These are phyloP conservation scores for Phodopus roborovskii DNA, from an alignment of 2,113 vertebrate species.

Conservation along the genomic window DNA sequence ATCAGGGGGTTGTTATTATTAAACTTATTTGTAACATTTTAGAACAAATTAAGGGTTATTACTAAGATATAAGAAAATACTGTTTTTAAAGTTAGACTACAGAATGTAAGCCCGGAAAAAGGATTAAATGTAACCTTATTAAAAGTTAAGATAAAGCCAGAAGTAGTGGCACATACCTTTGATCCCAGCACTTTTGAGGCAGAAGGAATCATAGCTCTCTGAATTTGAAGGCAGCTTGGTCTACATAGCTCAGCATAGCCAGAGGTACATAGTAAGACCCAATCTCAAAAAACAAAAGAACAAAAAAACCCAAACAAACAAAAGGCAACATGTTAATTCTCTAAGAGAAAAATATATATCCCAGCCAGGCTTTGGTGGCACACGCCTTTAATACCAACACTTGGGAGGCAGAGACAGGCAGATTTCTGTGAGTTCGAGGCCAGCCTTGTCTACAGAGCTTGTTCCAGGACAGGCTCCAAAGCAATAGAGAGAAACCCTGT, in stretches of 20 bases:
- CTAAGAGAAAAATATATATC: background rate
- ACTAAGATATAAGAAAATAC: background rate
- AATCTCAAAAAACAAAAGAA: background rate
- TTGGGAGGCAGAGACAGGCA: too few relatives aligned
- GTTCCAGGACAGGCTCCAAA: too few relatives aligned
- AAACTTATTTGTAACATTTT: background rate
- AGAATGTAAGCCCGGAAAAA: background rate
- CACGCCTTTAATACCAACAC: too few relatives aligned
- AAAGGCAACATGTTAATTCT: background rate
- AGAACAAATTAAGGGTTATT: background rate
- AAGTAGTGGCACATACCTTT: background rate
- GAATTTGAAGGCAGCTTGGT: background rate
- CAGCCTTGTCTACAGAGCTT: too few relatives aligned
- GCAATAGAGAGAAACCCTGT: too few relatives aligned
- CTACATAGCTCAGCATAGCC: background rate
- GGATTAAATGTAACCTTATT: background rate
- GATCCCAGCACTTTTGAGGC: background rate
- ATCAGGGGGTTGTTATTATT: background rate
- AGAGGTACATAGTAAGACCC: background rate
- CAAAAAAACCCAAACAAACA: too few relatives aligned
- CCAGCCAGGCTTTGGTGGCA: too few relatives aligned
- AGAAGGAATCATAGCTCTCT: background rate
- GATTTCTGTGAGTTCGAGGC: too few relatives aligned
- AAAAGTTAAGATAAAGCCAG: background rate
- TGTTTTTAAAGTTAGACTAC: background rate